A percentile compares a stretch with the other conserved stretches of the same genome.
phyloP scores from a whole-genome alignment of 2,797 vertebrate species.

The Pogonophryne albipinna region DNA sequence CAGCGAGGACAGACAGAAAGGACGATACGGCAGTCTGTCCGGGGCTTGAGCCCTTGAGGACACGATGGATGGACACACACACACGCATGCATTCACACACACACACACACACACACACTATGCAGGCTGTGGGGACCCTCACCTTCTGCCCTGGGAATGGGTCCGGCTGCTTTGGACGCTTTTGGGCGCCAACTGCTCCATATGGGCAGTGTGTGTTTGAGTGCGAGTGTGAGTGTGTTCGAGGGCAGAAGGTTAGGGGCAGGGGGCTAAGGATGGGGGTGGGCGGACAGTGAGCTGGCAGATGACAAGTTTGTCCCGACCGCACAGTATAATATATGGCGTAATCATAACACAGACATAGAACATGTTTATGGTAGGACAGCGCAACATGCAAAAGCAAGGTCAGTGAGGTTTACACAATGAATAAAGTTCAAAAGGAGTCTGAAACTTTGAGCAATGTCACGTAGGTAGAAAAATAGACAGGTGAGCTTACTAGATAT shows the following conservation, averaged over 20 bases:
- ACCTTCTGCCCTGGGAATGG: slow-evolving; percentile 89
- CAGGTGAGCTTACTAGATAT: neutral
- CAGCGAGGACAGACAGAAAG: slow-evolving; percentile 59
- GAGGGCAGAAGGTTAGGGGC: slow-evolving; percentile 82
- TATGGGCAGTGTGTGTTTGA: slow-evolving; percentile 82
- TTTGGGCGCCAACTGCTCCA: slow-evolving; percentile 87
- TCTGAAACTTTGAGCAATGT: neutral
- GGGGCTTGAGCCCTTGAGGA: slow-evolving; percentile 72
- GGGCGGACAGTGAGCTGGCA: slow-evolving; percentile 70
- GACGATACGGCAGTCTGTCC: slow-evolving; percentile 68
- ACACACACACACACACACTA: slow-evolving; percentile 40
- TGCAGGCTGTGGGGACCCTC: slow-evolving; percentile 79
- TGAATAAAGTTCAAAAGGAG: neutral
- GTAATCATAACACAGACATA: slow-evolving; percentile 24
- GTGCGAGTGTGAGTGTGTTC: slow-evolving; percentile 64
- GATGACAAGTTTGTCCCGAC: slow-evolving; percentile 66
- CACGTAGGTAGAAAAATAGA: neutral
- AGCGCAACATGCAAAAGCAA: neutral
- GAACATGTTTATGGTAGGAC: neutral
- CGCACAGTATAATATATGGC: slow-evolving; percentile 45
- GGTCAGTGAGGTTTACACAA: slow-evolving; percentile 2
- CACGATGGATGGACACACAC: slow-evolving; percentile 52
- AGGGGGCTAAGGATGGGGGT: slow-evolving; percentile 78
- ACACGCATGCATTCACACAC: slow-evolving; percentile 8
- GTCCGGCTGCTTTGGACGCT: slow-evolving; percentile 85